Evolutionary conservation across 35 echinoderm and acorn worm species (phyloP), one percentile per base, ranked within the genome.

Genomic region (Lytechinus variegatus): DNA sequence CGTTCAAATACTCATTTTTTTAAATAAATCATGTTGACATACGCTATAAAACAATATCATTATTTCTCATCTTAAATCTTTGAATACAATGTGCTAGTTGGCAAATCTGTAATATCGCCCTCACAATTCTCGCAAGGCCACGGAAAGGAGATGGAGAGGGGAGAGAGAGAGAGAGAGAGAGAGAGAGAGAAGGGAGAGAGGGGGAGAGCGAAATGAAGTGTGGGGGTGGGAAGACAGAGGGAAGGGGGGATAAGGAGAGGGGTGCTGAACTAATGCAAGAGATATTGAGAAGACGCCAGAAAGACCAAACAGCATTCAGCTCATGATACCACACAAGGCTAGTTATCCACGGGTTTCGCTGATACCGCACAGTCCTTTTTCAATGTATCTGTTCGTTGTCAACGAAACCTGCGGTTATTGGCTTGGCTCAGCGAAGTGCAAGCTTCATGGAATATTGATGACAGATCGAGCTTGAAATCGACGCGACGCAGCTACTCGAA

Each of bases 391-490:
- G 95, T 96, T 96, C 95, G 95, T 96, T 96, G 95, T 96, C 95
- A 91, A 96, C 95, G 95, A 96, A 96, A 96, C 95, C 95, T 96
- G 95, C 89, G 91, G 54, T 57, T 93, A 93, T 54, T 27, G 55
- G 9, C 92, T 54, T 90, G 29, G 28, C 14, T 54, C 88, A 90
- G n/a, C 88, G 88, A 90, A 90, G 4, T 90, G 29, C 16, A 10
- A 90, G 13, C 29, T 44, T 44, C 88, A 51, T 71, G 61, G 14
- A 79, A 79, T 24, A 79, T n/a, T 79, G 14, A n/a, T 79, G 66
- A 79, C 66, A 24, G 66, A 79, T 24, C 66, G 3, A 4, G 33
- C 33, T 2, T 0, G 66, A 16, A 24, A 79, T 0, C 14, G 2
- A 19, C 66, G 66, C 21, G 3, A 24, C n/a, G 16, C 19, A 79